Percentiles rank a stretch among this genome's conserved stretches.
phyloP scores from a whole-genome alignment of 2,113 vertebrate genomes.

The Odontesthes bonariensis region DNA sequence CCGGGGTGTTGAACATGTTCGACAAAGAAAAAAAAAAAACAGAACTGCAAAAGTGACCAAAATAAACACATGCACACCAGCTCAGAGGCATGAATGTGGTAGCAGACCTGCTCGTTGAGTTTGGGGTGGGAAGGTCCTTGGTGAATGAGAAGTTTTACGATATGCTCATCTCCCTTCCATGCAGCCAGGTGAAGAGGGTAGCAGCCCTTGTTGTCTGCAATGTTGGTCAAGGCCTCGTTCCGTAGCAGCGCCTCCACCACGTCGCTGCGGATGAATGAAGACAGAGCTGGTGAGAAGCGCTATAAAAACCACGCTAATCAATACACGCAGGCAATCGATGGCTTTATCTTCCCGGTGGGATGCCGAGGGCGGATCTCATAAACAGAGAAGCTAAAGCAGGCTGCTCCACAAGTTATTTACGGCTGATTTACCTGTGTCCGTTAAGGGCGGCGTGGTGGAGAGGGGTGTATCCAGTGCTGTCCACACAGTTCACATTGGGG shows the following conservation, averaged over 20 bases:
- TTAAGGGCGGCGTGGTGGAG: slow-evolving; percentile 97
- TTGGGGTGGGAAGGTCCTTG: slow-evolving; percentile 95
- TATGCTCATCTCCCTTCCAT: slow-evolving; percentile 96
- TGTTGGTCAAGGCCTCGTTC: slow-evolving; percentile 95
- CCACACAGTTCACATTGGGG: slow-evolving; percentile 98
- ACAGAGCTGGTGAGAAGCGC: slow-evolving; percentile 11
- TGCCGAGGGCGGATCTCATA: background rate
- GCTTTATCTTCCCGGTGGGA: slow-evolving; percentile 49
- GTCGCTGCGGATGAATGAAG: slow-evolving; percentile 81
- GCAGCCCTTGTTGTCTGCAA: slow-evolving; percentile 97
- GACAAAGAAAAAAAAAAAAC: slow-evolving; percentile 6
- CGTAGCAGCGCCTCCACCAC: slow-evolving; percentile 94
- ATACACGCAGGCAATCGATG: slow-evolving; percentile 56
- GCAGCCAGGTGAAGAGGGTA: slow-evolving; percentile 97
- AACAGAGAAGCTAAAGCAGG: slow-evolving; percentile 1
- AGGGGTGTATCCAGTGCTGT: slow-evolving; percentile 97
- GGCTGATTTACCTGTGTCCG: slow-evolving; percentile 89
- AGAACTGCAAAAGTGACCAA: background rate
- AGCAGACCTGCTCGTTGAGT: slow-evolving; percentile 96
- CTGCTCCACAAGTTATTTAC: background rate
- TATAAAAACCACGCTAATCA: slow-evolving; percentile 30
- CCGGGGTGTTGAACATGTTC: background rate
- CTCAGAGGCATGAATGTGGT: background rate
- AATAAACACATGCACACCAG: background rate
- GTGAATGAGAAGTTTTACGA: slow-evolving; percentile 95